These are phyloP conservation scores for Actinia equina DNA, from an alignment of 64 coral and sea anemone genomes.

Conservation along the genomic window DNA sequence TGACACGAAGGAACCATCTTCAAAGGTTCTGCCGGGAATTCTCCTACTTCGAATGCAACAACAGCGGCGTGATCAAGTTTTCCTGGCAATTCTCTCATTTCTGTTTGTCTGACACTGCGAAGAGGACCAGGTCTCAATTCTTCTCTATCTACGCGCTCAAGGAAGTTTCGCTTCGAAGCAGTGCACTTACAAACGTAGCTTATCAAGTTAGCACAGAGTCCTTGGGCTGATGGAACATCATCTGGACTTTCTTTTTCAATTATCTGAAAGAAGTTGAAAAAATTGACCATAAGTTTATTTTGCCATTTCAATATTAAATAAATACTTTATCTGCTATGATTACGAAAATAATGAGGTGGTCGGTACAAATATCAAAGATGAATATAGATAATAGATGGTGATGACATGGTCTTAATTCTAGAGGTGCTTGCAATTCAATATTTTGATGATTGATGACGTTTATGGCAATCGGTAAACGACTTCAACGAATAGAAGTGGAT, in stretches of 20 bases:
- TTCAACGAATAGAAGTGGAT: too few relatives aligned
- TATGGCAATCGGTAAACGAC: too few relatives aligned
- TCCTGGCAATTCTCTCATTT: conserved; percentile 84
- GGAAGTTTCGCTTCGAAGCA: conserved; percentile 51
- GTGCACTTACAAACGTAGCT: conserved; percentile 68
- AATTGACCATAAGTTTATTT: too few relatives aligned
- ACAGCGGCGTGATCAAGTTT: conserved; percentile 97
- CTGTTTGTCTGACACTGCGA: conserved; percentile 34
- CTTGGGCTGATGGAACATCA: conserved; percentile 62
- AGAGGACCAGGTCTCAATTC: conserved; percentile 17
- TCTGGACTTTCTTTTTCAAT: conserved; percentile 74
- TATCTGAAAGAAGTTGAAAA: conserved; percentile 41
- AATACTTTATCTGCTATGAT: too few relatives aligned
- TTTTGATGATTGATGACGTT: too few relatives aligned
- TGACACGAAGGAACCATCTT: conserved; percentile 20
- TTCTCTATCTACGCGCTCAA: conserved; percentile 49
- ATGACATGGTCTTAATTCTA: too few relatives aligned
- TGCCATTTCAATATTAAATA: too few relatives aligned
- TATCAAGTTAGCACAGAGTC: conserved; percentile 89
- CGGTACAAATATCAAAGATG: too few relatives aligned
- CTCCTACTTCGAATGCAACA: conserved; percentile 88
- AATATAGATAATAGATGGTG: too few relatives aligned
- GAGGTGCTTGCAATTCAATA: too few relatives aligned
- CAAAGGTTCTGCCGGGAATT: conserved; percentile 63
- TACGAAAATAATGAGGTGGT: too few relatives aligned